phyloP scores from a whole-genome alignment of 2,888 invertebrate species.

The Hydraecia micacea region DNA sequence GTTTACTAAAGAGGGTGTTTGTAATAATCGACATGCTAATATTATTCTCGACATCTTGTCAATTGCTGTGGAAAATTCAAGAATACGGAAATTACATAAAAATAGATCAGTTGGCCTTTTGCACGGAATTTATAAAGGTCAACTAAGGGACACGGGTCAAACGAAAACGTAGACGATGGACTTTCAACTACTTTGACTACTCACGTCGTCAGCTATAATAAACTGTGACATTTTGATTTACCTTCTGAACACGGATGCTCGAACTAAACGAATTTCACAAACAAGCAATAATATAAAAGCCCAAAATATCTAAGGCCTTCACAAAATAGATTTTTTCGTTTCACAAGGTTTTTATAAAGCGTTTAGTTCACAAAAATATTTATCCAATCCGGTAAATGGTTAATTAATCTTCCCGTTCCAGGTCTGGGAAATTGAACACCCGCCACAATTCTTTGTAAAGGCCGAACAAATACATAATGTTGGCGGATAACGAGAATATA shows the following conservation, averaged over 20 bases:
- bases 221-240: slow-evolving; percentile 27
- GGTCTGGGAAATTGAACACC: slow-evolving; percentile 61
- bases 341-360: slow-evolving; percentile 51
- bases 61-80: slow-evolving; percentile 1
- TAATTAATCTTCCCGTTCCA: slow-evolving; percentile 58
- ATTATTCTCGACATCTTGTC: slow-evolving; percentile 1
- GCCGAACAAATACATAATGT: slow-evolving; percentile 51
- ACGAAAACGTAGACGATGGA: slow-evolving; percentile 20
- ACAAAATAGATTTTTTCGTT: slow-evolving; percentile 43
- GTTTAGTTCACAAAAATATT: slow-evolving; percentile 60
- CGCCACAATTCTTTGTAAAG: slow-evolving; percentile 58
- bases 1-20: slow-evolving; percentile 1
- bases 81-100: slow-evolving; percentile 24
- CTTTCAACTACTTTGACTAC: slow-evolving; percentile 32
- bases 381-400: slow-evolving; percentile 57
- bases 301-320: slow-evolving; percentile 15
- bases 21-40: slow-evolving; percentile 20
- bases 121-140: slow-evolving; percentile 46
- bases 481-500: slow-evolving; percentile 43
- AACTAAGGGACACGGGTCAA: slow-evolving; percentile 44
- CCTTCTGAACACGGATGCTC: slow-evolving; percentile 6
- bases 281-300: neutral
- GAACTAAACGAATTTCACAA: slow-evolving; percentile 8
- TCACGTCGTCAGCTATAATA: slow-evolving; percentile 8
- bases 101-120: slow-evolving; percentile 28